These are phyloP conservation scores for Sericinus montela DNA, from an alignment of 2,888 invertebrate species.

Conservation along the genomic window DNA sequence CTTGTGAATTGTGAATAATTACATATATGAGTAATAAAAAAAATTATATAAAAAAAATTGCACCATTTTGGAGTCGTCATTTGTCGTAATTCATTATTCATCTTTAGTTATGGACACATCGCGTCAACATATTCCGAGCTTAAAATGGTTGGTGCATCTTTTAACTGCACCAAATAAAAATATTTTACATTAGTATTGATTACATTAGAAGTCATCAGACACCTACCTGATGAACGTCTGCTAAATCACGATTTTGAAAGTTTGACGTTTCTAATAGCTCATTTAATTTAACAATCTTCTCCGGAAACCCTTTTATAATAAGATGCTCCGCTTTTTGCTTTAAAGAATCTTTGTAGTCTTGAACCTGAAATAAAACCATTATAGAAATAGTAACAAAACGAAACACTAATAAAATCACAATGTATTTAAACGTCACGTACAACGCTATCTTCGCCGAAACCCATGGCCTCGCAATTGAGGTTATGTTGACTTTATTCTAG, in stretches of 20 bases:
- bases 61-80: no score
- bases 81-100: no score
- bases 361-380: constrained; percentile 80
- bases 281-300: constrained; percentile 94
- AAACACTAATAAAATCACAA: constrained; percentile 4
- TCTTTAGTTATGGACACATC: no score
- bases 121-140: no score
- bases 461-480: constrained; percentile 34
- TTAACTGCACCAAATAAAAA: no score
- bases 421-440: constrained; percentile 20
- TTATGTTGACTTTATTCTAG: constrained; percentile 30
- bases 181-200: no score
- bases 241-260: constrained; percentile 88
- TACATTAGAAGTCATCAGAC: background rate
- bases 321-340: constrained; percentile 93
- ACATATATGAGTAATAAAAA: no score
- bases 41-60: no score
- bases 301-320: constrained; percentile 93
- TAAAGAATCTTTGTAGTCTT: constrained; percentile 93
- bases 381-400: constrained; percentile 2
- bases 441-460: constrained; percentile 23
- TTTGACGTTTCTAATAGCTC: constrained; percentile 89
- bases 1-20: no score
- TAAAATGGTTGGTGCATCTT: no score
- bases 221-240: constrained; percentile 88